phyloP scores from a whole-genome alignment of 64 coral and sea anemone genomes.

The Exaiptasia diaphana region DNA sequence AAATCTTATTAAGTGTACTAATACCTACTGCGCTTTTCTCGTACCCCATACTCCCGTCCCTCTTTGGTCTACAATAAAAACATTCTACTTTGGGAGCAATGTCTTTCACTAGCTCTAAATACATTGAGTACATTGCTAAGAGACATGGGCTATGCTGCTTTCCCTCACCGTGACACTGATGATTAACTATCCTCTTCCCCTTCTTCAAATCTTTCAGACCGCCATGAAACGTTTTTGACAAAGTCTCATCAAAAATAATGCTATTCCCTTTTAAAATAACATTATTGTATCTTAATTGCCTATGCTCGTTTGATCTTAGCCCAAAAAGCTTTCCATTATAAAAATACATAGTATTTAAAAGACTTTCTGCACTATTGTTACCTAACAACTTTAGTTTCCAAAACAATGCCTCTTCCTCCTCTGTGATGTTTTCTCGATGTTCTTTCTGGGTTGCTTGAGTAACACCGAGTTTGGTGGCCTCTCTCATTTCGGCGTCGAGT shows the following conservation, averaged over 20 bases:
- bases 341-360: slow-evolving; percentile 6
- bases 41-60: slow-evolving; percentile 22
- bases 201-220: slow-evolving; percentile 17
- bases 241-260: slow-evolving; percentile 16
- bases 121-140: not conserved
- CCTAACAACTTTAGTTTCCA: slow-evolving; percentile 13
- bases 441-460: not conserved
- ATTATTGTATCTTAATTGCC: not conserved
- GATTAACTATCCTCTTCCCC: slow-evolving; percentile 6
- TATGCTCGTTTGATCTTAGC: slow-evolving; percentile 7
- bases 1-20: slow-evolving; percentile 31
- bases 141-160: slow-evolving; percentile 13
- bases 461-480: not conserved
- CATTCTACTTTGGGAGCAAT: not conserved
- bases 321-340: slow-evolving; percentile 21
- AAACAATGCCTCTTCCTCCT: not conserved
- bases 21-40: slow-evolving; percentile 33
- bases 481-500: slow-evolving; percentile 24
- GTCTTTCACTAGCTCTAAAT: slow-evolving; percentile 14
- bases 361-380: not conserved
- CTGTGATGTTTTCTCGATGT: not conserved
- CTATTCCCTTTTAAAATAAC: not conserved
- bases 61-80: slow-evolving; percentile 28
- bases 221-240: slow-evolving; percentile 21
- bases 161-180: slow-evolving; percentile 4